Percentiles rank a stretch among this genome's conserved stretches.
Conservation (phyloP, 1,140 invertebrate genomes). For the Venustaconcha ellipsiformis region DNA sequence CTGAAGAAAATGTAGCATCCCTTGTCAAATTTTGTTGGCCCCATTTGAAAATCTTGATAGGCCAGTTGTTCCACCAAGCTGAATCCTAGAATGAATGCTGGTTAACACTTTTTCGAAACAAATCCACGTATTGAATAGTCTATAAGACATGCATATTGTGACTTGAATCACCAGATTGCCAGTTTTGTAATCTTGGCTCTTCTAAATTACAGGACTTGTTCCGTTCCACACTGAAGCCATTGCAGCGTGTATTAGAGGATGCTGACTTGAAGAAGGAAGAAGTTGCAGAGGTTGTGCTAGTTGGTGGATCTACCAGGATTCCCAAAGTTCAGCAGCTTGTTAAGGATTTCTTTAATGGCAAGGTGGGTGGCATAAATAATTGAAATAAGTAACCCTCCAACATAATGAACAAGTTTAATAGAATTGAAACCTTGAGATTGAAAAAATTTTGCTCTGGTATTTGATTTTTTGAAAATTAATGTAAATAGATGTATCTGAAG, state of each 20-base stretch:
- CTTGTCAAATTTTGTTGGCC: no score
- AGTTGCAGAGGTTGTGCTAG: constrained; percentile 98
- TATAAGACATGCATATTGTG: background rate
- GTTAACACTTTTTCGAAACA: no score
- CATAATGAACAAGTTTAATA: background rate
- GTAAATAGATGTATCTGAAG: background rate
- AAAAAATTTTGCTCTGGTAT: background rate
- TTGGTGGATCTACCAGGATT: constrained; percentile 99
- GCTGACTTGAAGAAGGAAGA: constrained; percentile 99
- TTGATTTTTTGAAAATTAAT: background rate
- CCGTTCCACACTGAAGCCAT: constrained; percentile 97
- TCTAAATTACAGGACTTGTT: constrained; percentile 83
- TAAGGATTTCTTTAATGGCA: constrained; percentile 94
- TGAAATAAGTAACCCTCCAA: background rate
- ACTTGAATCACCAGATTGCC: background rate
- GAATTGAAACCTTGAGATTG: background rate
- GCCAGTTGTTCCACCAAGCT: no score
- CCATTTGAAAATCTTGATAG: no score
- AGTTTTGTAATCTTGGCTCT: background rate
- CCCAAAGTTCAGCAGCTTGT: constrained; percentile 99
- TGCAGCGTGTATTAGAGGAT: constrained; percentile 86
- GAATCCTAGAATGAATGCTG: no score
- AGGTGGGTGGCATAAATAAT: constrained; percentile 43
- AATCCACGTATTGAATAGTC: no score
- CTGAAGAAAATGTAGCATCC: no score